Base-by-base conservation (phyloP, 2,888 invertebrate species). In the Amphiduros pacificus region DNA sequence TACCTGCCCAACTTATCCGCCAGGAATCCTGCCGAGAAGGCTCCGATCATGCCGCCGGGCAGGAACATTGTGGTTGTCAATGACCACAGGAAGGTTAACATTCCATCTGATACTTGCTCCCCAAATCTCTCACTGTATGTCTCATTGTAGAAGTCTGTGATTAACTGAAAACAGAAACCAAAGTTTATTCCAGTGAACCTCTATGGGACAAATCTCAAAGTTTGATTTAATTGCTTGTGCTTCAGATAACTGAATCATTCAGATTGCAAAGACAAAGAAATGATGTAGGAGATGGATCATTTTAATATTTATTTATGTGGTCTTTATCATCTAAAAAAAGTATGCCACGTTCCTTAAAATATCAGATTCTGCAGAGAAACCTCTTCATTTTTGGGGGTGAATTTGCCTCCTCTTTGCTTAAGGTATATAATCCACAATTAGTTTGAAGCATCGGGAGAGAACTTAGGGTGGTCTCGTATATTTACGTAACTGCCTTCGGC, bases 11-110 rank as follows among this genome's bases (percentile, higher is more conserved):
- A 94, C 81, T 91, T 89, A 85, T 99, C 96, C 73, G 97, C 97
- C 75, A 99, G 91, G 87, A 92, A 92, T 67, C 97, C 98, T 49
- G 97, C 96, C 68, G 91, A 89, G 85, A 98, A 94, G 67, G 98
- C 98, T 61, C 99, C 99, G 70, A 96, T 86, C 97, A 98, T 98
- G 63, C 99, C 99, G 67, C 98, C 98, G 77, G 98, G 92, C 67
- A 97, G 62, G 59, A 60, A 71, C 17, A 70, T 53, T 82, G 96
- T 94, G 73, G 98, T 98, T 27, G 95, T 95, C 76, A 97, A 84
- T 0, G 93, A 88, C 89, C 90, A 92, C 24, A 91, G 85, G 22
- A 69, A 57, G 14, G 65, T 69, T 26, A 71, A 40, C 27, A 55
- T 62, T 49, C 56, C 53, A 24, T 59, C 55, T 32, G n/a, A 24